phyloP scores from a whole-genome alignment of 2,888 invertebrate species.

The Phalera bucephala region DNA sequence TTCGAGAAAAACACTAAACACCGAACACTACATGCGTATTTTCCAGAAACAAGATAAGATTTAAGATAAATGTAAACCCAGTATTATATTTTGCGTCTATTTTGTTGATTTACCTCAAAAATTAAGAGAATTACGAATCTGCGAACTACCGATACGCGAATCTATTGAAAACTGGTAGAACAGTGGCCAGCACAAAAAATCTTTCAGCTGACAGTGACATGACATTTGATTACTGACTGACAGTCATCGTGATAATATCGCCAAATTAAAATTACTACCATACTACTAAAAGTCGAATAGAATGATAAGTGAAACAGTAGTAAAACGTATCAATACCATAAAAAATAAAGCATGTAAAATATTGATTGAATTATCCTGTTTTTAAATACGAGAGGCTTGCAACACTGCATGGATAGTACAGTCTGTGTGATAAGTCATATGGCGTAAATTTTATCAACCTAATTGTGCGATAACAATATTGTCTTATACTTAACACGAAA shows the following conservation, averaged over 20 bases:
- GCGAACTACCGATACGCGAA: conserved; percentile 41
- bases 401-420: too few relatives aligned
- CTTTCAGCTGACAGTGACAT: conserved; percentile 30
- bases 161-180: conserved; percentile 51
- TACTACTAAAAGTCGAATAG: too few relatives aligned
- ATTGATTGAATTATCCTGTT: too few relatives aligned
- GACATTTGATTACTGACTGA: conserved; percentile 18
- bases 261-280: not conserved
- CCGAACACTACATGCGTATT: conserved; percentile 11
- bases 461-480: too few relatives aligned
- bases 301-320: too few relatives aligned
- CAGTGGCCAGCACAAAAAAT: conserved; percentile 9
- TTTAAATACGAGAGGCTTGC: too few relatives aligned
- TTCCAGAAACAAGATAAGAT: conserved; percentile 8
- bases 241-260: conserved; percentile 9
- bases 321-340: too few relatives aligned
- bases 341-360: too few relatives aligned
- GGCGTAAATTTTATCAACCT: too few relatives aligned
- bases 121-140: conserved; percentile 17
- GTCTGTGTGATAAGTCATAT: too few relatives aligned
- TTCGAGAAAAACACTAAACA: conserved; percentile 11
- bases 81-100: conserved; percentile 34
- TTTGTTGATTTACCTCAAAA: conserved; percentile 29
- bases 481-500: too few relatives aligned
- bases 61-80: conserved; percentile 12